Evolutionary conservation across 2,797 vertebrate genomes (phyloP), one percentile per base, ranked within the genome.

Genomic region (Coregonus sp.): DNA sequence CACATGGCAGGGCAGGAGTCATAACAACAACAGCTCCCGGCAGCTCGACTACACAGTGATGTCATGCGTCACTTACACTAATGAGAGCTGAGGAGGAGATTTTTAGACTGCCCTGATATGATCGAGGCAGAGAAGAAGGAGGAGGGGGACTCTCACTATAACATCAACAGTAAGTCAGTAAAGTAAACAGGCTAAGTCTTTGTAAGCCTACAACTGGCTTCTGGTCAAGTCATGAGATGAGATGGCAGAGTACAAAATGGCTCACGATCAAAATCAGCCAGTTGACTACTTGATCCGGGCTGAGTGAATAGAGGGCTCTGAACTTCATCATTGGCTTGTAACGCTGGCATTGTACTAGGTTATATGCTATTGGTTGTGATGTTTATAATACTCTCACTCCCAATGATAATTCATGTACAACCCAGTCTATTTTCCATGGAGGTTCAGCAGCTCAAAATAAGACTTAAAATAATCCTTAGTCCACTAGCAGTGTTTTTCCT

Each of bases 61-160:
- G 16, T 59, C 56, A 59, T 59, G 56, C n/a, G 6, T n/a, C n/a
- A 71, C 14, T 69, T 51, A 75, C 52, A 73, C 50, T 69, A 73
- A 78, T 67, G 69, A 72, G 37, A 65, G 56, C 56, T 20, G 56
- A 59, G 56, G 56, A 59, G 56, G 56, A 59, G 56, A n/a, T 59
- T 47, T 12, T 47, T 47, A 11, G 40, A 47, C 40, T 12, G 40
- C 40, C 40, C 40, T 12, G 40, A 47, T 47, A 12, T 47, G 40
- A 47, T 47, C 9, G 40, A 11, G 9, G 40, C 11, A 47, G 9
- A 47, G 40, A 47, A 33, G 31, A 52, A 18, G 5, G 56, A 54
- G 7, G 52, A 18, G n/a, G n/a, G n/a, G n/a, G 56, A 59, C 56
- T 20, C 56, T 59, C 56, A 59, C 56, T 20, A 59, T 15, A 59